A percentile compares a stretch with the other conserved stretches of the same genome.
Conservation (phyloP, 2,797 vertebrate species). For the Tangara arthus region DNA sequence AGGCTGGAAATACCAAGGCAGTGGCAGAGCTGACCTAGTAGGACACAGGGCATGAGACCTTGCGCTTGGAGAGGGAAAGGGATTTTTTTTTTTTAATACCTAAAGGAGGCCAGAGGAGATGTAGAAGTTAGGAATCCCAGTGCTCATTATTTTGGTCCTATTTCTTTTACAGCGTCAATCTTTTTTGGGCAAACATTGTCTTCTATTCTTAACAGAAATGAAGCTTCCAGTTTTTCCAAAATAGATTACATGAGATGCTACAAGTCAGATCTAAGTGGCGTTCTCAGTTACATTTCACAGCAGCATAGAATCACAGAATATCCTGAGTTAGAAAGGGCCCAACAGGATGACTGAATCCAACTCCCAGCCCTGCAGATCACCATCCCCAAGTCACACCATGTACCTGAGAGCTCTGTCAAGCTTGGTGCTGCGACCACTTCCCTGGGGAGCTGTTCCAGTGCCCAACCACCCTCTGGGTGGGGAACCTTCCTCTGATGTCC, state of each 20-base stretch:
- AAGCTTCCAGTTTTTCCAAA: background rate
- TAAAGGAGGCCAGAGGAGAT: background rate
- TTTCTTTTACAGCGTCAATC: background rate
- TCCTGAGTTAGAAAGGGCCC: background rate
- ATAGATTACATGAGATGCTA: background rate
- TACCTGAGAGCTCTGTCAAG: background rate
- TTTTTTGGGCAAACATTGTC: background rate
- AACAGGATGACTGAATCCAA: background rate
- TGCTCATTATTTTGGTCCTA: background rate
- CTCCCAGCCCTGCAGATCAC: background rate
- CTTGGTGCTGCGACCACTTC: background rate
- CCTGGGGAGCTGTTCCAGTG: background rate
- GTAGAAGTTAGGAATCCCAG: background rate
- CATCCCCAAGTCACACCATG: no score
- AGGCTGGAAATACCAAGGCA: background rate
- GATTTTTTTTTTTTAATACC: background rate
- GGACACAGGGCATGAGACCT: background rate
- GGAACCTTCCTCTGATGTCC: background rate
- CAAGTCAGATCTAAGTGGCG: background rate
- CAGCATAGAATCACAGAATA: background rate
- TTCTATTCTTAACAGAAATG: background rate
- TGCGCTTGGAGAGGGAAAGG: background rate
- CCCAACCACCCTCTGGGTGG: rapidly evolving
- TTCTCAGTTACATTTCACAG: background rate
- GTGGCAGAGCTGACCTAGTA: background rate